phyloP scores from a whole-genome alignment of 2,113 vertebrate genomes.

The Zeus faber region DNA sequence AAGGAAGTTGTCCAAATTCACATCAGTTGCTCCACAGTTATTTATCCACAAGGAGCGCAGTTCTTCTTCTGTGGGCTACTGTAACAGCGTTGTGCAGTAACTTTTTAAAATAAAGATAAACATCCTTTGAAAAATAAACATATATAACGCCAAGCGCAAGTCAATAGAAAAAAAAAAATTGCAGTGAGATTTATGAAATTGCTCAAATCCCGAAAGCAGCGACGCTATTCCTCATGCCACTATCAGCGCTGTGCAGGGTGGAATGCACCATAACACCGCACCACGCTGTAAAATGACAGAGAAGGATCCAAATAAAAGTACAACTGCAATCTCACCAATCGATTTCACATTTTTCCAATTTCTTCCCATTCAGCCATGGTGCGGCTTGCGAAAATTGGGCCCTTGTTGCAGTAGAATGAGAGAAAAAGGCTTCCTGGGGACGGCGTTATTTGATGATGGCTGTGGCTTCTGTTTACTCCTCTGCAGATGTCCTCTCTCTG shows the following conservation, averaged over 20 bases:
- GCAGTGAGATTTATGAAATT: too few relatives aligned
- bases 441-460: slow-evolving; percentile 64
- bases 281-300: slow-evolving; percentile 74
- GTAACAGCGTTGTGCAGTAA: too few relatives aligned
- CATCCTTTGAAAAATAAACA: too few relatives aligned
- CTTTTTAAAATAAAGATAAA: too few relatives aligned
- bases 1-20: too few relatives aligned
- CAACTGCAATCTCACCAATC: slow-evolving; percentile 82
- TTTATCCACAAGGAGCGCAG: too few relatives aligned
- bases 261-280: slow-evolving; percentile 68
- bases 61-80: too few relatives aligned
- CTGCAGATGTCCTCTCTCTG: slow-evolving; percentile 52
- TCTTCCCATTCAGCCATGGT: slow-evolving; percentile 71
- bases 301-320: slow-evolving; percentile 83
- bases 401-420: slow-evolving; percentile 73
- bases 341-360: slow-evolving; percentile 87
- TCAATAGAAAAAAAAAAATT: too few relatives aligned
- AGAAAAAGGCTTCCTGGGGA: slow-evolving; percentile 67
- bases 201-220: slow-evolving; percentile 17
- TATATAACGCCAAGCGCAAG: too few relatives aligned
- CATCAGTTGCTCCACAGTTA: too few relatives aligned
- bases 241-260: slow-evolving; percentile 64
- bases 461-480: slow-evolving; percentile 75
- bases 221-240: slow-evolving; percentile 48
- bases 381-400: slow-evolving; percentile 87